A percentile compares a stretch with the other conserved stretches of the same genome.
Evolutionary conservation across 2,888 invertebrate genomes (phyloP).

Genomic region (Eristalis pertinax): DNA sequence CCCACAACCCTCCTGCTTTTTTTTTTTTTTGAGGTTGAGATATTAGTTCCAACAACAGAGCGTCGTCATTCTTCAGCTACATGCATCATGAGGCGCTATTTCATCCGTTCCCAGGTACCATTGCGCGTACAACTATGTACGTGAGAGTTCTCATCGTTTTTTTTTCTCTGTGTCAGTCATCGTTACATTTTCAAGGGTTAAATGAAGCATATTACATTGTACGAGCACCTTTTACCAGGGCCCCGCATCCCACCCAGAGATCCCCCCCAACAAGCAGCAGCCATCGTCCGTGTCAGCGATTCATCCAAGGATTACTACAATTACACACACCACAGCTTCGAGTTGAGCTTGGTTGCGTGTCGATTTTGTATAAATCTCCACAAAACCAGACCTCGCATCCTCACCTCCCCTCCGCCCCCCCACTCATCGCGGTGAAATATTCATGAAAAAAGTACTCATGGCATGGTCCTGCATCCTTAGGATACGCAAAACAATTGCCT

Average conservation of each 20-base stretch:
- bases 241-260: no score
- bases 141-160: neutral
- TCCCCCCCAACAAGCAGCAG: neutral
- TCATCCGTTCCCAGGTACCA: constrained; percentile 41
- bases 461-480: constrained; percentile 22
- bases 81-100: constrained; percentile 60
- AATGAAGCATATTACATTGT: constrained; percentile 55
- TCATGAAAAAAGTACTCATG: constrained; percentile 46
- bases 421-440: constrained; percentile 33
- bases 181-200: constrained; percentile 56
- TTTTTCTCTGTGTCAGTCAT: constrained; percentile 15
- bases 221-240: constrained; percentile 31
- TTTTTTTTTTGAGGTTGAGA: constrained; percentile 13
- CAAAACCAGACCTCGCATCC: neutral
- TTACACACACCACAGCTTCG: constrained; percentile 37
- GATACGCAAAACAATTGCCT: constrained; percentile 43
- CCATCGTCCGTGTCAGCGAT: neutral
- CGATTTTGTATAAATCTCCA: constrained; percentile 59
- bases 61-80: constrained; percentile 22
- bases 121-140: neutral
- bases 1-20: neutral
- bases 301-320: constrained; percentile 35
- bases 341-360: constrained; percentile 35
- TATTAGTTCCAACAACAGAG: constrained; percentile 32
- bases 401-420: neutral